These are phyloP conservation scores for Hoplias malabaricus DNA, from an alignment of 2,113 vertebrate species.

Conservation along the genomic window DNA sequence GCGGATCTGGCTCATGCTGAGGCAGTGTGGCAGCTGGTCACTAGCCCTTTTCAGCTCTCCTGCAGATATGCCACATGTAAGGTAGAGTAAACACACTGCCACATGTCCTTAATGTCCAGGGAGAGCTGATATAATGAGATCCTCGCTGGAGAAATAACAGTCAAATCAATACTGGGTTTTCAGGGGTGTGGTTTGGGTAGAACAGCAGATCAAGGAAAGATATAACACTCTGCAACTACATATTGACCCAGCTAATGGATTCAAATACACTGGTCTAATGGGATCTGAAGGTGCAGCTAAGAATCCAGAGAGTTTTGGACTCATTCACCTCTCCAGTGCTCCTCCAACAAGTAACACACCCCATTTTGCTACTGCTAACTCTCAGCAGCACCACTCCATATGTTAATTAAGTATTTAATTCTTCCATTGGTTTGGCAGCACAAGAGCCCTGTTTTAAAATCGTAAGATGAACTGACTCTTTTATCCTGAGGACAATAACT, in stretches of 20 bases:
- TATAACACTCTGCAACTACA: neutral
- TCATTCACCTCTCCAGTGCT: neutral
- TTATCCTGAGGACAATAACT: neutral
- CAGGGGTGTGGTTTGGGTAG: neutral
- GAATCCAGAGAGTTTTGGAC: neutral
- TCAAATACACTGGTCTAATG: neutral
- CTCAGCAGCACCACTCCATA: neutral
- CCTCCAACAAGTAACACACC: too few species aligned
- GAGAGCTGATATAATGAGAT: conserved; percentile 29
- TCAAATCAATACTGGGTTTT: conserved; percentile 10
- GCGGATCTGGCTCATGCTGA: neutral
- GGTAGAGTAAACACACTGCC: neutral
- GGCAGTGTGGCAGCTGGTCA: conserved; percentile 7
- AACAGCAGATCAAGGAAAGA: neutral
- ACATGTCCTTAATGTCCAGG: neutral
- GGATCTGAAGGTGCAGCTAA: neutral
- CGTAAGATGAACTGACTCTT: neutral
- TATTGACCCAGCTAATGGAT: conserved; percentile 20
- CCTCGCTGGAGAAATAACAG: neutral
- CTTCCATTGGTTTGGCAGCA: neutral
- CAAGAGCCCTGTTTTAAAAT: neutral
- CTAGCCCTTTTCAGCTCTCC: neutral
- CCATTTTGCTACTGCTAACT: neutral
- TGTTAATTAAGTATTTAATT: neutral
- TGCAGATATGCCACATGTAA: neutral